Conservation (phyloP, 1,140 invertebrate genomes). For the Habropoda laboriosa region DNA sequence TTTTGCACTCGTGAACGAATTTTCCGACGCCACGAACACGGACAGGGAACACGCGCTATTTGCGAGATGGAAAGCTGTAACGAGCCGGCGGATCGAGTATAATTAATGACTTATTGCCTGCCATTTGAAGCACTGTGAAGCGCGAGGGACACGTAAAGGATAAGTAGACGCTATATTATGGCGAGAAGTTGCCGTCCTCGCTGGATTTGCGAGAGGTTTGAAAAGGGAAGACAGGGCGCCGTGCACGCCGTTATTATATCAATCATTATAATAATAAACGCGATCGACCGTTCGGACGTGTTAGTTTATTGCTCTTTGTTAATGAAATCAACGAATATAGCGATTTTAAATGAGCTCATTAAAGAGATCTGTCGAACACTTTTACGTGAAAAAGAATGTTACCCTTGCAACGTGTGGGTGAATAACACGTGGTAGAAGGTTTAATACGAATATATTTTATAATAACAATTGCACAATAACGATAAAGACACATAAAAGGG, state of each 20-base stretch:
- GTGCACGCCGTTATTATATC: background rate
- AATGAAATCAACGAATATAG: background rate
- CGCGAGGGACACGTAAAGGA: background rate
- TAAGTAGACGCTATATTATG: background rate
- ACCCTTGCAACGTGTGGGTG: too few relatives aligned
- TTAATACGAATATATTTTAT: too few relatives aligned
- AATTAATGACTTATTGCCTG: background rate
- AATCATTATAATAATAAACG: background rate
- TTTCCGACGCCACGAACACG: too few relatives aligned
- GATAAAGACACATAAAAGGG: too few relatives aligned
- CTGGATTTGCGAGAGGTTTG: background rate
- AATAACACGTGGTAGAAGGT: too few relatives aligned
- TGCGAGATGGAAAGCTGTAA: background rate
- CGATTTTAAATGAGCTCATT: too few relatives aligned
- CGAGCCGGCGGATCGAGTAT: background rate
- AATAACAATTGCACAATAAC: too few relatives aligned
- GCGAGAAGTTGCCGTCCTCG: constrained; percentile 9
- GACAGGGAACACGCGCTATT: background rate
- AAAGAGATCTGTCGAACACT: too few relatives aligned
- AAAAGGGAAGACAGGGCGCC: background rate
- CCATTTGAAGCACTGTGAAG: background rate
- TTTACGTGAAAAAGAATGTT: too few relatives aligned
- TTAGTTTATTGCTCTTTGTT: background rate
- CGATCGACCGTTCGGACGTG: background rate
- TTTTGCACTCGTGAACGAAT: too few relatives aligned